phyloP scores from a whole-genome alignment of 1,140 invertebrate genomes.

The Choristoneura fumiferana region DNA sequence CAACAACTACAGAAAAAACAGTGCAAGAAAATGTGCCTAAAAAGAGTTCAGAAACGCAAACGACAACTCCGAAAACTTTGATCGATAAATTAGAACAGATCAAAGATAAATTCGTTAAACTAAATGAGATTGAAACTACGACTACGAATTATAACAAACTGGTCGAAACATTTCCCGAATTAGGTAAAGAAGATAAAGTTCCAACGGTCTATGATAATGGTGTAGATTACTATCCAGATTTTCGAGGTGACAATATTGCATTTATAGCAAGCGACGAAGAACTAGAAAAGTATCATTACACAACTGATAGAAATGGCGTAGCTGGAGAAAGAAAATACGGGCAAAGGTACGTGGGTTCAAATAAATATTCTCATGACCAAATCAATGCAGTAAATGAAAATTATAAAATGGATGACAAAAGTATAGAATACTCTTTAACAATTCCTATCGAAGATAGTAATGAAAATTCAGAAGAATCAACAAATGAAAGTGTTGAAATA shows the following conservation, averaged over 20 bases:
- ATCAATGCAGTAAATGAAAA: background rate
- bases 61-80: background rate
- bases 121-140: slow-evolving; percentile 18
- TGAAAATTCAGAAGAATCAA: slow-evolving; percentile 22
- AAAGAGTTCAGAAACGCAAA: background rate
- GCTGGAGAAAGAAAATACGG: background rate
- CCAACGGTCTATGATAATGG: slow-evolving; percentile 29
- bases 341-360: slow-evolving; percentile 1
- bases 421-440: slow-evolving; percentile 20
- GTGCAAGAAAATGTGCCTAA: slow-evolving; percentile 12
- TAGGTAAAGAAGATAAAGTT: slow-evolving; percentile 28
- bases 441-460: background rate
- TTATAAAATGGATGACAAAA: background rate
- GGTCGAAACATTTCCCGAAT: slow-evolving; percentile 6
- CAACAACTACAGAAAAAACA: slow-evolving; percentile 16
- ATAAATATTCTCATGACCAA: background rate
- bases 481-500: slow-evolving; percentile 21
- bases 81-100: background rate
- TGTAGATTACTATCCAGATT: slow-evolving; percentile 58
- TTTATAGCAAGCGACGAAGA: slow-evolving; percentile 44
- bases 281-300: slow-evolving; percentile 45
- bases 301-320: slow-evolving; percentile 22
- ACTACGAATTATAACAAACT: background rate
- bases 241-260: slow-evolving; percentile 38
- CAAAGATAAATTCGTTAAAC: slow-evolving; percentile 11